These are phyloP conservation scores for Neodiprion virginianus DNA, from an alignment of 1,140 invertebrate species.

Conservation along the genomic window DNA sequence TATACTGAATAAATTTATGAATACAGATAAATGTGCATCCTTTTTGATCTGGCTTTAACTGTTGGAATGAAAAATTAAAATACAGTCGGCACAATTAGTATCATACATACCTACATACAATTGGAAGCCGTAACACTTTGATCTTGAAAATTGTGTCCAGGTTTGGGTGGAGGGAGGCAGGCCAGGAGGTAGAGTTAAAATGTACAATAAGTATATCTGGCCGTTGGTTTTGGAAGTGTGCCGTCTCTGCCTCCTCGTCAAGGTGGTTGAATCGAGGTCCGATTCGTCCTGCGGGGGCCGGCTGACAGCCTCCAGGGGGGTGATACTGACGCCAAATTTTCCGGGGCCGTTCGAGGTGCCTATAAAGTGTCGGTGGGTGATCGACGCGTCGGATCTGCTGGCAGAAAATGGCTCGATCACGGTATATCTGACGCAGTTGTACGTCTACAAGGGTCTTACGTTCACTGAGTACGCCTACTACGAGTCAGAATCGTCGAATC, in stretches of 20 bases:
- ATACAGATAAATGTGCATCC: too few species aligned
- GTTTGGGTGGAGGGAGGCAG: not conserved
- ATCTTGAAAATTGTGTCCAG: not conserved
- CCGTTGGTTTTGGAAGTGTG: not conserved
- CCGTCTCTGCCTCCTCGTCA: not conserved
- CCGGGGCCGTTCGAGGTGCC: conserved; percentile 80
- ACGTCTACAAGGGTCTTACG: conserved; percentile 78
- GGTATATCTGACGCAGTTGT: conserved; percentile 88
- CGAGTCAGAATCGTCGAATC: conserved; percentile 71
- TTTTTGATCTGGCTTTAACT: too few species aligned
- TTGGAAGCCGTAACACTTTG: too few species aligned
- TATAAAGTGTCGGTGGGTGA: conserved; percentile 85
- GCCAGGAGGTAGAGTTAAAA: not conserved
- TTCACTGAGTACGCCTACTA: conserved; percentile 86
- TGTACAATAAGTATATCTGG: not conserved
- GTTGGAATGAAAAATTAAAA: too few species aligned
- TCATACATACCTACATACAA: too few species aligned
- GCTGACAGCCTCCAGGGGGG: conserved; percentile 67
- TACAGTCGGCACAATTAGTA: too few species aligned
- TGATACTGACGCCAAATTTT: conserved; percentile 84
- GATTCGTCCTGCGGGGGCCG: conserved; percentile 67
- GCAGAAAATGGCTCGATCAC: conserved; percentile 71
- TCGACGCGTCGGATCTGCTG: conserved; percentile 72
- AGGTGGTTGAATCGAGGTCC: conserved; percentile 1
- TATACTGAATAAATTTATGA: too few species aligned